These are phyloP conservation scores for Enteromius mattozi DNA, from an alignment of 2,797 vertebrate species.

Conservation along the genomic window DNA sequence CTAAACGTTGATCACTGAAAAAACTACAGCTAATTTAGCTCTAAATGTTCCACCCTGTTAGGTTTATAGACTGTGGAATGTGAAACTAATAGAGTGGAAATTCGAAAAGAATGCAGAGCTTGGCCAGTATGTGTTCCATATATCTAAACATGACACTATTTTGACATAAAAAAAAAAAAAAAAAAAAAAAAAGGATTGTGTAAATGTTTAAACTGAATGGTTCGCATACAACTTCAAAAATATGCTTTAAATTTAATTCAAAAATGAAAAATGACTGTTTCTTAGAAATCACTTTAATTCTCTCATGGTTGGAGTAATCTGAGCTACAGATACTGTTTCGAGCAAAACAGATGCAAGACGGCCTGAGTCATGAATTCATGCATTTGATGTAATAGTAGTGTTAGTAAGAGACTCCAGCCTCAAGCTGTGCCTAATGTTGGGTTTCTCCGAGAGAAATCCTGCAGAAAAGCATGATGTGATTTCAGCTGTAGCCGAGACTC, in stretches of 20 bases:
- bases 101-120: too few relatives aligned
- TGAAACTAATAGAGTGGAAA: too few relatives aligned
- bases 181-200: too few relatives aligned
- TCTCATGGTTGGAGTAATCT: background rate
- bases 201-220: background rate
- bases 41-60: too few relatives aligned
- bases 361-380: background rate
- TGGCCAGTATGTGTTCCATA: too few relatives aligned
- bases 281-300: background rate
- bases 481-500: slow-evolving; percentile 7
- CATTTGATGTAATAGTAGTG: background rate
- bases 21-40: too few relatives aligned
- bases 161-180: too few relatives aligned
- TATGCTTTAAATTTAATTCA: background rate
- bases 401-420: background rate
- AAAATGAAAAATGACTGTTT: background rate
- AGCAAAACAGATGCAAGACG: background rate
- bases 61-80: too few relatives aligned
- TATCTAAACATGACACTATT: too few relatives aligned
- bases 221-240: background rate
- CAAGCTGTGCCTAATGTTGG: slow-evolving; percentile 13
- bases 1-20: too few relatives aligned
- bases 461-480: background rate
- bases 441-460: slow-evolving; percentile 2
- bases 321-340: background rate